Conservation (phyloP, 2,888 invertebrate genomes). For the Philopedon plagiatum region DNA sequence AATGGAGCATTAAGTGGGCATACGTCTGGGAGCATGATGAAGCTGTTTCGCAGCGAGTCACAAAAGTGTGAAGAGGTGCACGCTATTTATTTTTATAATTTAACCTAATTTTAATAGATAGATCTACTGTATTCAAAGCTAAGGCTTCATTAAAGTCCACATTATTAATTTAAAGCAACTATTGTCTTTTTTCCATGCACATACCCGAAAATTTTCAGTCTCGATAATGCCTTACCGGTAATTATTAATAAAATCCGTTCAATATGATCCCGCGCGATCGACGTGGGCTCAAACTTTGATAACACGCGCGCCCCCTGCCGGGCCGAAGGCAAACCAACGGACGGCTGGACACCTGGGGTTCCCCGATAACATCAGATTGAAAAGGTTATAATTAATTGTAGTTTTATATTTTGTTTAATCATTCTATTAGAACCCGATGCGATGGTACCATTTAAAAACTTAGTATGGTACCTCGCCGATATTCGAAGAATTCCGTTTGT, state of each 20-base stretch:
- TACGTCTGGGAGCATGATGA: not conserved
- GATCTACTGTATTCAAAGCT: too few species aligned
- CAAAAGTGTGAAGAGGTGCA: too few species aligned
- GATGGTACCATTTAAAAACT: constrained; percentile 11
- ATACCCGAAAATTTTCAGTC: too few species aligned
- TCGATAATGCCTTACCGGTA: too few species aligned
- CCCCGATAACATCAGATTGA: constrained; percentile 37
- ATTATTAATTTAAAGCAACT: too few species aligned
- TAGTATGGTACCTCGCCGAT: constrained; percentile 16
- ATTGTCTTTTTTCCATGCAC: too few species aligned
- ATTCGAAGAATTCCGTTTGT: constrained; percentile 6
- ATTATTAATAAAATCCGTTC: constrained; percentile 1
- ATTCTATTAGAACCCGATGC: constrained; percentile 30
- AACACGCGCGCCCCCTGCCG: constrained; percentile 28
- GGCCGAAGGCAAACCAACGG: constrained; percentile 28
- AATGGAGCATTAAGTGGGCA: not conserved
- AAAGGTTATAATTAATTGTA: constrained; percentile 39
- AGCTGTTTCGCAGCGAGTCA: not conserved
- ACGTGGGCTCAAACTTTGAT: constrained; percentile 32
- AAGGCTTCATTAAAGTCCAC: too few species aligned
- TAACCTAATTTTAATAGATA: too few species aligned
- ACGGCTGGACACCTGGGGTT: constrained; percentile 32
- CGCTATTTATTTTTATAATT: too few species aligned
- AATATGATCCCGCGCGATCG: constrained; percentile 13
- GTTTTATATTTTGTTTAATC: constrained; percentile 43